Evolutionary conservation across 2,113 vertebrate genomes (phyloP).

Genomic region (Vulpes lagopus): DNA sequence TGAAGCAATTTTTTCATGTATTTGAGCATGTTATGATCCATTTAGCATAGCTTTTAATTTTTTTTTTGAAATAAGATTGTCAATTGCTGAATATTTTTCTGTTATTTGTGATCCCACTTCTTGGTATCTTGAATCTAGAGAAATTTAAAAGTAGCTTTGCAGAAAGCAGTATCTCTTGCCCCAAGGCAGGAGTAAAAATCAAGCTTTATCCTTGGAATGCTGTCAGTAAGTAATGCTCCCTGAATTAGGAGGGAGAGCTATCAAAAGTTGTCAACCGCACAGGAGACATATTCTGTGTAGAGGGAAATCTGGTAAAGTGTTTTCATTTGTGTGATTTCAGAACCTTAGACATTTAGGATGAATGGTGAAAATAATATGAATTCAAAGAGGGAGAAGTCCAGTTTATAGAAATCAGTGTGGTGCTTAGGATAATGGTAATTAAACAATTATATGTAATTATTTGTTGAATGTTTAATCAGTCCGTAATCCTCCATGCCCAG

Average conservation of each 20-base stretch:
- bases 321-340: background rate
- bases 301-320: background rate
- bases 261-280: background rate
- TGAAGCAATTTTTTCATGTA: background rate
- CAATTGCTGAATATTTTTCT: background rate
- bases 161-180: background rate
- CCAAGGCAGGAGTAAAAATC: background rate
- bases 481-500: background rate
- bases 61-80: background rate
- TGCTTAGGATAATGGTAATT: background rate
- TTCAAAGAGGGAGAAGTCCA: background rate
- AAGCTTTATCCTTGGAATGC: background rate
- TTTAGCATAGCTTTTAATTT: constrained; percentile 28
- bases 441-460: background rate
- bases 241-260: background rate
- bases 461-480: background rate
- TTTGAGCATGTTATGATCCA: background rate
- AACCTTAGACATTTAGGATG: background rate
- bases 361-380: background rate
- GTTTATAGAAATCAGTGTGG: background rate
- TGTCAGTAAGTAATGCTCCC: background rate
- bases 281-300: background rate
- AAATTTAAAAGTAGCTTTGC: background rate
- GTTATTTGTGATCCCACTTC: background rate
- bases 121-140: background rate